These are phyloP conservation scores for Muscicapa comitata DNA, from an alignment of 2,797 vertebrate genomes.

Conservation along the genomic window DNA sequence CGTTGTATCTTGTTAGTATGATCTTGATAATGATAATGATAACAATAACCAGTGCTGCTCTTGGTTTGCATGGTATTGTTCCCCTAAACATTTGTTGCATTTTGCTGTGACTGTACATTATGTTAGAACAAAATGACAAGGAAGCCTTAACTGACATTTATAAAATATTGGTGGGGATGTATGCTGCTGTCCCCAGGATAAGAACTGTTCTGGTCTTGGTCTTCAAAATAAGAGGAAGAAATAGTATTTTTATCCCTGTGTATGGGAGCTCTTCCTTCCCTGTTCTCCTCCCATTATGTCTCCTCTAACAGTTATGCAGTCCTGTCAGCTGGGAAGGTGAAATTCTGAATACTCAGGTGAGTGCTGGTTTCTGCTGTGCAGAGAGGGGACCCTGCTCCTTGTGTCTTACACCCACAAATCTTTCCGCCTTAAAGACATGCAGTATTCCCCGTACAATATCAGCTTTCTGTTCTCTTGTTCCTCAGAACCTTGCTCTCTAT, in stretches of 20 bases:
- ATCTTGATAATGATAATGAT: neutral
- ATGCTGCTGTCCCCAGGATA: neutral
- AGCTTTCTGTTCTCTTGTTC: neutral
- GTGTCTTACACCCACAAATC: neutral
- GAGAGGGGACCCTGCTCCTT: neutral
- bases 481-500: neutral
- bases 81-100: neutral
- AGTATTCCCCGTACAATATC: neutral
- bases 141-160: neutral
- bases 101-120: neutral
- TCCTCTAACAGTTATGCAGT: neutral
- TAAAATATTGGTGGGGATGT: neutral
- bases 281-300: neutral
- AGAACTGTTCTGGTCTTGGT: neutral
- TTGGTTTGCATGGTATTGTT: neutral
- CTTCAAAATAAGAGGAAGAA: neutral
- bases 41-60: neutral
- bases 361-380: neutral
- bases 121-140: neutral
- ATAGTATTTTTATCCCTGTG: neutral
- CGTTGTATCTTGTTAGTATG: neutral
- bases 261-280: neutral
- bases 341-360: neutral
- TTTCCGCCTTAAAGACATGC: neutral
- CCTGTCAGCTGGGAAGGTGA: neutral